phyloP scores from a whole-genome alignment of 2,797 vertebrate species.

The Morus bassanus region DNA sequence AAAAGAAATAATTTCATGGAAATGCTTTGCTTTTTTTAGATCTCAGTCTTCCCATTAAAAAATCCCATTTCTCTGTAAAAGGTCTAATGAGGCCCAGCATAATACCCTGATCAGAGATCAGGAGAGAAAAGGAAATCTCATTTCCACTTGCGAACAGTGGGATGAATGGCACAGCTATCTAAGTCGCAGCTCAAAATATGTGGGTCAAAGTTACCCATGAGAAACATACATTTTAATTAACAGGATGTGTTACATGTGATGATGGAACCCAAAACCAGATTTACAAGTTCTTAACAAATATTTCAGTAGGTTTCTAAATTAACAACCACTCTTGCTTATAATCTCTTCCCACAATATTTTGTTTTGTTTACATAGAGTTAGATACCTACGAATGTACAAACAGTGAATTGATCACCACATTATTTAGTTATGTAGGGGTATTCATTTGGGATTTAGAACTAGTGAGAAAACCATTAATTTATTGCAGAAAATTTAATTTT shows the following conservation, averaged over 20 bases:
- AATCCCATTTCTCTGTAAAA: not conserved
- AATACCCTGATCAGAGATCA: not conserved
- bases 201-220: not conserved
- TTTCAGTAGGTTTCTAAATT: not conserved
- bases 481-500: not conserved
- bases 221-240: not conserved
- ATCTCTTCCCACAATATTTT: not conserved
- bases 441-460: not conserved
- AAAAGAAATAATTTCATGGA: not conserved
- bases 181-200: not conserved
- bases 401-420: not conserved
- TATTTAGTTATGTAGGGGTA: not conserved
- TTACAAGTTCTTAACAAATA: not conserved
- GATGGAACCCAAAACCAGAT: not conserved
- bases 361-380: not conserved
- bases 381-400: not conserved
- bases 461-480: not conserved
- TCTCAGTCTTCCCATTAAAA: not conserved
- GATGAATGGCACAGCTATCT: not conserved
- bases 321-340: not conserved
- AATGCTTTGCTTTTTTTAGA: not conserved
- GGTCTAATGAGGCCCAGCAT: not conserved
- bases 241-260: not conserved
- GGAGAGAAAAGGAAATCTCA: not conserved
- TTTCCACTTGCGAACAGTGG: not conserved